Percentiles rank a stretch among this genome's conserved stretches.
These are phyloP conservation scores for Clepsis dumicolana DNA, from an alignment of 2,888 invertebrate species.

Conservation along the genomic window DNA sequence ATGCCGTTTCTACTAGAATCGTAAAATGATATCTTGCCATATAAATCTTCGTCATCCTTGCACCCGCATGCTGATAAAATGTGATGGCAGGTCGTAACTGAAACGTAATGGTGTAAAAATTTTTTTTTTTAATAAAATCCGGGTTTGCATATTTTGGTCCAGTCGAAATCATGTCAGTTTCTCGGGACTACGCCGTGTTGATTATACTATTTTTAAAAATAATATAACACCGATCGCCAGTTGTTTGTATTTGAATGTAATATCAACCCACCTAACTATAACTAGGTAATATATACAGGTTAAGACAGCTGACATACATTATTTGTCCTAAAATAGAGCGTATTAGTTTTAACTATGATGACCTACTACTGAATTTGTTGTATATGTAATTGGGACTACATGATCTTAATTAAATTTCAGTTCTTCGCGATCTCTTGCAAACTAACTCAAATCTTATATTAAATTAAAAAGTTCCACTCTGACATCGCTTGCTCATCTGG, in stretches of 20 bases:
- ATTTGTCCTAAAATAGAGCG: not conserved
- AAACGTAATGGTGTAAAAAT: slow-evolving; percentile 2
- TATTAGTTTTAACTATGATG: not conserved
- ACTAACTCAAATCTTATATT: slow-evolving; percentile 42
- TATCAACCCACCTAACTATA: not conserved
- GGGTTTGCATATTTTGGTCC: not conserved
- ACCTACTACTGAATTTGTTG: not conserved
- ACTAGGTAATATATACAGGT: not conserved
- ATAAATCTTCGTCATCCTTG: slow-evolving; percentile 38
- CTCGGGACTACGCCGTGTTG: not conserved
- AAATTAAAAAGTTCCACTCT: slow-evolving; percentile 46
- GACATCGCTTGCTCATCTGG: slow-evolving; percentile 50
- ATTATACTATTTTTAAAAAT: not conserved
- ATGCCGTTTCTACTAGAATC: slow-evolving; percentile 21
- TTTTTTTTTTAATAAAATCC: slow-evolving; percentile 6
- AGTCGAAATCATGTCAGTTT: not conserved
- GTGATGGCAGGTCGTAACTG: slow-evolving; percentile 13
- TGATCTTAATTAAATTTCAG: not conserved
- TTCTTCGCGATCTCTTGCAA: slow-evolving; percentile 6
- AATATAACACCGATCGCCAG: not conserved
- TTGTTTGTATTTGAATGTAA: not conserved
- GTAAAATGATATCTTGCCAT: slow-evolving; percentile 26
- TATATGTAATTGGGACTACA: not conserved
- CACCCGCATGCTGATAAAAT: slow-evolving; percentile 36
- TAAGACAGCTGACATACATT: not conserved